These are phyloP conservation scores for Lithophane ornitopus DNA, from an alignment of 2,888 invertebrate species.

Conservation along the genomic window DNA sequence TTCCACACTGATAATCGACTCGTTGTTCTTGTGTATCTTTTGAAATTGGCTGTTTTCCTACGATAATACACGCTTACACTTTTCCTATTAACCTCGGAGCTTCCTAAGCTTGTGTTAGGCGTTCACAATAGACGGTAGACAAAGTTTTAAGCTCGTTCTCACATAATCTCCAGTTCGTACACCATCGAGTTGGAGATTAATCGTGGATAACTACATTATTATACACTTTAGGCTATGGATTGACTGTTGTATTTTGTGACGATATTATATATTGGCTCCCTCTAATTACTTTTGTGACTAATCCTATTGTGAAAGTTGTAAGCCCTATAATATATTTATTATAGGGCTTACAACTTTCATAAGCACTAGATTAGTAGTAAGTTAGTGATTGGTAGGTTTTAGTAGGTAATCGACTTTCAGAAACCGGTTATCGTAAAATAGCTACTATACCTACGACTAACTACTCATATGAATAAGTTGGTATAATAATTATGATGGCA, in stretches of 20 bases:
- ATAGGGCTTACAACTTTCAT: no score
- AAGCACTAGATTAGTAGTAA: background rate
- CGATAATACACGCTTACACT: constrained; percentile 49
- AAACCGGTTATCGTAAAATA: background rate
- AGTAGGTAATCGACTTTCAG: background rate
- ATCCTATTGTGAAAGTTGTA: constrained; percentile 5
- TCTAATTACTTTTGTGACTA: constrained; percentile 29
- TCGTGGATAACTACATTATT: constrained; percentile 31
- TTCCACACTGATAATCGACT: constrained; percentile 8
- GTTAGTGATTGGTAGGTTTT: no score
- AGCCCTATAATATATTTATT: background rate
- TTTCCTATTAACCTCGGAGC: constrained; percentile 62
- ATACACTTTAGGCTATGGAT: constrained; percentile 10
- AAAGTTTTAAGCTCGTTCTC: constrained; percentile 67
- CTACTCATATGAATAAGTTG: background rate
- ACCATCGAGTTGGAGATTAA: constrained; percentile 52
- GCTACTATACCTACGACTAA: background rate
- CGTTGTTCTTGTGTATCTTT: constrained; percentile 41
- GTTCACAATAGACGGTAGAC: constrained; percentile 52
- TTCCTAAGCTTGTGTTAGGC: constrained; percentile 57
- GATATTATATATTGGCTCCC: constrained; percentile 10
- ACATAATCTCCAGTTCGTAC: constrained; percentile 62
- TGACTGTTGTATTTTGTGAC: constrained; percentile 36
- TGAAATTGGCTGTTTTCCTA: constrained; percentile 49
- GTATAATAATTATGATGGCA: no score